Base-by-base conservation (phyloP, 1,140 invertebrate species). In the Hydropsyche tenuis region DNA sequence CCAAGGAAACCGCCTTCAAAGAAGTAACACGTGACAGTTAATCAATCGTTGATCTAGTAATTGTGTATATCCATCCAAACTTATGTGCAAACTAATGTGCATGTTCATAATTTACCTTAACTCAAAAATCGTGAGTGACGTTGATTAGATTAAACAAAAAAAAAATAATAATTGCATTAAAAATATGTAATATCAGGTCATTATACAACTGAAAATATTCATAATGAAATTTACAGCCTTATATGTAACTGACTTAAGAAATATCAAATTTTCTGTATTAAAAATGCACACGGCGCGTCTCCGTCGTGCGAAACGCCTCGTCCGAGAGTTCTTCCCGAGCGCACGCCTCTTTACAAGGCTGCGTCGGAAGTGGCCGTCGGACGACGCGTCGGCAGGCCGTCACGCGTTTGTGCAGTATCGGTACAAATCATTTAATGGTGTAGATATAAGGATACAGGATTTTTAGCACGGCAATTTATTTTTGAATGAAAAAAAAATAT, bases 1-100 rank as follows among this genome's bases (percentile, higher is more conserved):
- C 83, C 83, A 68, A 79, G 84, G 27, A 84, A 85, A 69, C 83
- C 83, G 42, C 82, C 82, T 45, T 79, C 82, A 45, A 81, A 83
- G 76, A 84, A 84, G 81, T 84, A 83, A 83, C 11, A 18, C 30
- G 23, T 70, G 14, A 25, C 25, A 37, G 25, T 69, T 69, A 16
- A 53, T 12, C 16, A 60, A 4, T 60, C 18, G 20, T 7, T 53
- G 16, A 53, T 12, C 18, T 20, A 53, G 18, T 14, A 53, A 53
- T 60, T 48, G 68, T 70, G 68, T 56, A 68, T 68, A 70, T 70
- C 68, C 68, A 70, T 70, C 68, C 68, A 70, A 45, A 30, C 43
- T 70, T 70, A 20, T 70, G 68, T 37, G 68, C 51, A 22, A 60
- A 27, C 30, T 37, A 46, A 45, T n/a, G 22, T 60, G 56, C 68